Conservation (phyloP, 2,888 invertebrate genomes). For the Cryptosula pallasiana region DNA sequence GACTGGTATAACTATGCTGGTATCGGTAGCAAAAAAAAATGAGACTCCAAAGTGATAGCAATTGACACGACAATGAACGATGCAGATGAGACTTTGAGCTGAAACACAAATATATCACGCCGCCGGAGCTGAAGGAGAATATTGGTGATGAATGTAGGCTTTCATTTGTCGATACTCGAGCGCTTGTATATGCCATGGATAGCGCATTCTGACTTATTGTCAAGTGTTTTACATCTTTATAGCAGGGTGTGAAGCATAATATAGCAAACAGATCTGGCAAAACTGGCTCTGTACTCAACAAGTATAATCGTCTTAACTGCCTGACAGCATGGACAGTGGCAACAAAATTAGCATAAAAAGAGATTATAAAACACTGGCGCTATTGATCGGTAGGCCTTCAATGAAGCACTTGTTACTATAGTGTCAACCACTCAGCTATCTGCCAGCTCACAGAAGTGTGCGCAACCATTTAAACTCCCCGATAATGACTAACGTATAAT, state of each 20-base stretch:
- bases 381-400: constrained; percentile 19
- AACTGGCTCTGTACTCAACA: constrained; percentile 15
- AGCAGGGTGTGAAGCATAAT: constrained; percentile 24
- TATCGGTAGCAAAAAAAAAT: too few relatives aligned
- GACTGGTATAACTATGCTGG: too few relatives aligned
- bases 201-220: constrained; percentile 22
- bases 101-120: constrained; percentile 20
- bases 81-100: constrained; percentile 7
- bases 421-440: background rate
- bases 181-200: constrained; percentile 2
- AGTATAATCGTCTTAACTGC: constrained; percentile 21
- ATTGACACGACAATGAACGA: background rate
- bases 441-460: background rate
- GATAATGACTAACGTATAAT: background rate
- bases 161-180: background rate
- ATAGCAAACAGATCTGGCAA: constrained; percentile 7
- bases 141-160: background rate
- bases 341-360: constrained; percentile 24
- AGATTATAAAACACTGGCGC: constrained; percentile 20
- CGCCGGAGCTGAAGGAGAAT: background rate
- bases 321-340: constrained; percentile 24
- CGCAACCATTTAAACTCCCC: background rate
- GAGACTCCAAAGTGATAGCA: too few relatives aligned
- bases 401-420: constrained; percentile 15
- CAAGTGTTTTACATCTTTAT: constrained; percentile 24